Evolutionary conservation across 1,140 invertebrate species (phyloP), one percentile per base, ranked within the genome.

Genomic region (Luehdorfia chinensis): DNA sequence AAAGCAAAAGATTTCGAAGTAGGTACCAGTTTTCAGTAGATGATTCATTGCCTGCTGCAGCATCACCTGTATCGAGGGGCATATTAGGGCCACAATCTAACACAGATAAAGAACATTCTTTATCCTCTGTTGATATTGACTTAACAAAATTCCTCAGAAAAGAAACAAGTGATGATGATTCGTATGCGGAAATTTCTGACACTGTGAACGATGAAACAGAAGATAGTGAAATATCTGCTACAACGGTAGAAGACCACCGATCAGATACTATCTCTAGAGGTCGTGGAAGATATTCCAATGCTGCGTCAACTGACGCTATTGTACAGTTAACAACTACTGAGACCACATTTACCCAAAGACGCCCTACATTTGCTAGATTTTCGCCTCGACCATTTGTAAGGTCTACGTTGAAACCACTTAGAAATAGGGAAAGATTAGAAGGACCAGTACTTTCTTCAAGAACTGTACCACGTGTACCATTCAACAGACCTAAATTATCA

Each of bases 341-440:
- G 39, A 34, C 66, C 5, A 36, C 67, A 9, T 13, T 56, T 31
- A 64, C 33, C 33, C 65, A 60, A 49, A 68, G 62, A 58, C 54
- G 75, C n/a, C 74, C 80, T 11, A 69, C 71, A 15, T 77, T 87
- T 49, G 51, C 73, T 7, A 71, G 81, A 57, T 88, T 88, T 54
- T 63, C 83, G 8, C 84, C 87, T 2, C 56, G 87, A 16, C 85
- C 87, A 5, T 88, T 87, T 52, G 52, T 70, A 9, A 53, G 76
- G 52, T 37, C 55, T 6, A 49, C 62, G n/a, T 52, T 62, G n/a
- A 49, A 36, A 41, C 21, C 59, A 34, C 48, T 13, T 25, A 23
- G 44, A 39, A 27, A 47, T 31, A 54, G 57, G 31, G 55, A 58
- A 39, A 48, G 44, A 9, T 32, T 39, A 15, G 53, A 75, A 31